phyloP scores from a whole-genome alignment of 2,797 vertebrate species.

The Pantherophis vulpinus region DNA sequence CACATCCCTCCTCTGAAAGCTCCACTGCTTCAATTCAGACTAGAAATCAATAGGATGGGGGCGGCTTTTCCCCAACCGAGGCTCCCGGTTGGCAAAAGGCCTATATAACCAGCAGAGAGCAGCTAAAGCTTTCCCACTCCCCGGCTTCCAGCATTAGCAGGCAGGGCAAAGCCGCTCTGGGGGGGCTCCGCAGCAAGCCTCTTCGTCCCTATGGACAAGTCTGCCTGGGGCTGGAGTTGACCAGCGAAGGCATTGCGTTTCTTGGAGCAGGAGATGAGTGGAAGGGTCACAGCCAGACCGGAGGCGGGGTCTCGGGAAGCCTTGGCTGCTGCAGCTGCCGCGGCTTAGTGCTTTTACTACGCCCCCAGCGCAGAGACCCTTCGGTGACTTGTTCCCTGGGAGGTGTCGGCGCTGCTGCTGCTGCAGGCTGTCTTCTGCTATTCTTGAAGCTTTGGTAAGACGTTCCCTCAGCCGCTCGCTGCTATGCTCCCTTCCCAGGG shows the following conservation, averaged over 20 bases:
- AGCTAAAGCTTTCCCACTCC: not conserved
- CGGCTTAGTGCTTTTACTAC: not conserved
- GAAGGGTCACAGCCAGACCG: not conserved
- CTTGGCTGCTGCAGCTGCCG: too few relatives aligned
- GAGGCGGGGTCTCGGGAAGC: not conserved
- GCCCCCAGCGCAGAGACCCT: not conserved
- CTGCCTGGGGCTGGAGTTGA: not conserved
- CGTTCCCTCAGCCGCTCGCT: not conserved
- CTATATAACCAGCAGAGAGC: slow-evolving; percentile 12
- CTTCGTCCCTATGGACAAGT: not conserved
- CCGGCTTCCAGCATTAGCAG: not conserved
- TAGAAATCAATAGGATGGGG: accelerated
- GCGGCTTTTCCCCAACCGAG: accelerated
- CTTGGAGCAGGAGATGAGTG: not conserved
- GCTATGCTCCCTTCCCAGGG: slow-evolving; percentile 20
- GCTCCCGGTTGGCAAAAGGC: not conserved
- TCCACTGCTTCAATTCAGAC: not conserved
- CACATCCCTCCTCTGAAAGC: not conserved
- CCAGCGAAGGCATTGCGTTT: not conserved
- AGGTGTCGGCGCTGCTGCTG: not conserved
- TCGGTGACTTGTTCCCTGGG: not conserved
- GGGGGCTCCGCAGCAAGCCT: not conserved
- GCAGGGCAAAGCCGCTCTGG: not conserved
- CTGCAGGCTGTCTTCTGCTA: not conserved
- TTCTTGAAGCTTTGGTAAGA: not conserved